phyloP scores from a whole-genome alignment of 2,888 invertebrate genomes.

The Troides helena region DNA sequence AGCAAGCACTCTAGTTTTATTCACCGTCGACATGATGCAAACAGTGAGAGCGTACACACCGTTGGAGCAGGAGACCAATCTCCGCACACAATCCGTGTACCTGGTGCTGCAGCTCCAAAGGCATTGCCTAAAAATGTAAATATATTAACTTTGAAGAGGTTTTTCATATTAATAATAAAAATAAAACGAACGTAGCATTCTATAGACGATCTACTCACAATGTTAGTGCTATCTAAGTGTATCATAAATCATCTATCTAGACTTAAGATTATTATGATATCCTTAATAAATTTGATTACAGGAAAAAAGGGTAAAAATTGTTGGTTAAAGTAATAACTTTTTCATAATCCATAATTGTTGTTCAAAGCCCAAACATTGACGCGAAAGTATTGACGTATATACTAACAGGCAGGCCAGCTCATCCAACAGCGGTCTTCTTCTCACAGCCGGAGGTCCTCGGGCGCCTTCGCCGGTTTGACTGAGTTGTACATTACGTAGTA shows the following conservation, averaged over 20 bases:
- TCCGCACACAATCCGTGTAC: constrained; percentile 88
- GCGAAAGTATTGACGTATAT: neutral
- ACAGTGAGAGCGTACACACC: constrained; percentile 92
- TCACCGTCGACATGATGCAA: constrained; percentile 93
- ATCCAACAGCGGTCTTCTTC: constrained; percentile 88
- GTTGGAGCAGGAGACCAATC: constrained; percentile 87
- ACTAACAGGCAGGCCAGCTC: constrained; percentile 91
- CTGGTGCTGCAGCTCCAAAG: constrained; percentile 89
- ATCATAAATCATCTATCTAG: no score
- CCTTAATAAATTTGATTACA: no score
- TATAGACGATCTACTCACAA: no score
- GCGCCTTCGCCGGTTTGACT: constrained; percentile 84
- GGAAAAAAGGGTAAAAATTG: no score
- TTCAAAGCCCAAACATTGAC: no score
- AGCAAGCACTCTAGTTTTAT: constrained; percentile 90
- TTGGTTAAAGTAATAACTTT: no score
- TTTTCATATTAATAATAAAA: no score
- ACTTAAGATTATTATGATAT: no score
- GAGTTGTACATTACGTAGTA: constrained; percentile 91
- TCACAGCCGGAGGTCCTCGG: constrained; percentile 83
- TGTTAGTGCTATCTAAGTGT: no score
- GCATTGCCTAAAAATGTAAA: constrained; percentile 82
- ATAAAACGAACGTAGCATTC: no score
- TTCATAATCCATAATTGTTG: no score
- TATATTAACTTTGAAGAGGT: neutral